Conservation (phyloP, 2,888 invertebrate species). For the Argyresthia goedartella region DNA sequence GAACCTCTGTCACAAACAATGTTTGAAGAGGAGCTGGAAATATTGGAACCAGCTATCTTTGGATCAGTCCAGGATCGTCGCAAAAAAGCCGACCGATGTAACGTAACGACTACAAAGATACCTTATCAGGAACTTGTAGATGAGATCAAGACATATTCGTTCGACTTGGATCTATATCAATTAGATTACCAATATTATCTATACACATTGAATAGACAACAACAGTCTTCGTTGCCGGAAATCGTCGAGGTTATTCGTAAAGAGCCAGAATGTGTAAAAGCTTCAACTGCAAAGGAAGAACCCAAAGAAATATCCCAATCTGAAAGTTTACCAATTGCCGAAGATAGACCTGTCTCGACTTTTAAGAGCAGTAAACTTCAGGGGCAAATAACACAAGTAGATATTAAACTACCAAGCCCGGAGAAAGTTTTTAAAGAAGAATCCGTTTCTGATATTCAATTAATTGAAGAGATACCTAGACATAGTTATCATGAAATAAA, state of each 20-base stretch:
- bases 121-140: constrained; percentile 42
- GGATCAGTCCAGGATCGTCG: constrained; percentile 73
- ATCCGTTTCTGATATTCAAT: neutral
- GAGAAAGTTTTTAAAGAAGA: neutral
- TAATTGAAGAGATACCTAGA: constrained; percentile 15
- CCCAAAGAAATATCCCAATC: neutral
- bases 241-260: constrained; percentile 4
- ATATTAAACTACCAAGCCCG: neutral
- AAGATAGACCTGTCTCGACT: neutral
- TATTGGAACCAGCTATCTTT: constrained; percentile 70
- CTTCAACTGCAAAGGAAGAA: neutral
- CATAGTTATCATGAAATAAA: constrained; percentile 23
- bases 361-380: neutral
- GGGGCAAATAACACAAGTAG: neutral
- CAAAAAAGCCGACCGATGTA: constrained; percentile 19
- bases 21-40: constrained; percentile 28
- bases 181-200: constrained; percentile 42
- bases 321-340: neutral
- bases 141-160: constrained; percentile 46
- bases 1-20: neutral
- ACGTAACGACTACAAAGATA: constrained; percentile 15
- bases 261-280: constrained; percentile 6
- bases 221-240: neutral
- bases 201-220: constrained; percentile 21
- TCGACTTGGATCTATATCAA: constrained; percentile 36